Evolutionary conservation across 2,888 invertebrate genomes (phyloP).

Genomic region (Lasioglossum malachurum): DNA sequence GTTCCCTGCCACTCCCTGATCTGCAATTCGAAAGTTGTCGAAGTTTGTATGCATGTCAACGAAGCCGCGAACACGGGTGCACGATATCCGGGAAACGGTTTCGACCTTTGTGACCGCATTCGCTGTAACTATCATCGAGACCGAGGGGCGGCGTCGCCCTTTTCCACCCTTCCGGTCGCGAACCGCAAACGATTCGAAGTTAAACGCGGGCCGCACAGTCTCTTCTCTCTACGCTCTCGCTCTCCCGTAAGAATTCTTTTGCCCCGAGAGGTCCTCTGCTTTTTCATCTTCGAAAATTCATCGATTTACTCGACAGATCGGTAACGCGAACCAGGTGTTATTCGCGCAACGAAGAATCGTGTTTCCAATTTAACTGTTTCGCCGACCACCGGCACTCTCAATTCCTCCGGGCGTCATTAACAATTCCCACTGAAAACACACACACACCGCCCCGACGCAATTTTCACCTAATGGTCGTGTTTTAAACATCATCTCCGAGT

Average conservation of each 20-base stretch:
- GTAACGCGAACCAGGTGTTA: neutral
- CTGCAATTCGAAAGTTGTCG: conserved; percentile 58
- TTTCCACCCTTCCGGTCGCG: conserved; percentile 20
- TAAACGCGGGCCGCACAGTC: conserved; percentile 48
- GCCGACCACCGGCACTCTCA: neutral
- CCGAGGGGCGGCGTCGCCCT: conserved; percentile 14
- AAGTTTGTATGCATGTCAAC: conserved; percentile 64
- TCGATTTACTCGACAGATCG: neutral
- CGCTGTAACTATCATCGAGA: conserved; percentile 40
- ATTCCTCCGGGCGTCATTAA: conserved; percentile 21
- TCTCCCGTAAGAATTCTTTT: conserved; percentile 18
- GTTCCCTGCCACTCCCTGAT: conserved; percentile 26
- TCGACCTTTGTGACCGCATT: conserved; percentile 51
- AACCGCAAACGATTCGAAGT: conserved; percentile 50
- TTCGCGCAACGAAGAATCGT: neutral
- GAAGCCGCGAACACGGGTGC: conserved; percentile 36
- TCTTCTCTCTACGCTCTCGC: conserved; percentile 34
- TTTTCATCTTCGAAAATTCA: neutral
- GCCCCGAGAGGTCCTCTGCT: neutral
- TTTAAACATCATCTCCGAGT: conserved; percentile 14
- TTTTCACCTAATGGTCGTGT: conserved; percentile 7
- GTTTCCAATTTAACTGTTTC: conserved; percentile 9
- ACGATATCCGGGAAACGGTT: conserved; percentile 46
- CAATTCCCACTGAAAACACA: conserved; percentile 9
- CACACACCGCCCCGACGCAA: conserved; percentile 8